Evolutionary conservation across 1,140 invertebrate species (phyloP), one percentile per base, ranked within the genome.

Genomic region (Lordiphosa mommai): DNA sequence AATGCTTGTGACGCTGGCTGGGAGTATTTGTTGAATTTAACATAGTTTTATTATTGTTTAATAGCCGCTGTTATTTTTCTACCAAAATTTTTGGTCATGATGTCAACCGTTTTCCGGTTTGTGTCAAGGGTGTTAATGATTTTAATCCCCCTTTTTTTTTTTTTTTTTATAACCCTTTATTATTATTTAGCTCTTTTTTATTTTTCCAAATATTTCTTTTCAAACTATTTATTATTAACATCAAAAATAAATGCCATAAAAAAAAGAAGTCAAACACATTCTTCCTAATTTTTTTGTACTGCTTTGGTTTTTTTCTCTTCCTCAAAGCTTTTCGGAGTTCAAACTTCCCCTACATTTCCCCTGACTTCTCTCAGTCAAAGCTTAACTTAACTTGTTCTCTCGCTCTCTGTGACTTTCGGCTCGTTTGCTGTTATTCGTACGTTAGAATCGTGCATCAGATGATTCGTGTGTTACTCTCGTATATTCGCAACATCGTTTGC

Each of bases 291-390:
- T 9, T 2, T 5, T n/a, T 46, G 5, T 27, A 36, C 41, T 57
- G 53, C 44, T 49, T 57, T 1, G 27, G 1, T 30, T 29, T 4
- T 4, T 12, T 1, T 14, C 20, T 12, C 9, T 12, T 14, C 0
- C 2, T 2, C 2, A 17, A 36, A 12, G 4, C 12, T 50, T 50
- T 67, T 67, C 63, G 63, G 61, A 67, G 27, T 66, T 9, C 3
- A 47, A 27, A 29, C 57, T 66, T 67, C 46, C 48, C 63, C 63
- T 66, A 13, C 9, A 13, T 33, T 67, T 66, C 63, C 38, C 63
- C 63, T 20, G 4, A 0, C 13, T 1, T 7, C 16, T 29, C 61
- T 64, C 48, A 46, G 17, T 5, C 9, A 23, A 64, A 64, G 60
- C 40, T 30, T 23, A 37, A 17, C 10, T 9, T 9, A 23, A 7